These are phyloP conservation scores for Plemyria rubiginata DNA, from an alignment of 2,888 invertebrate genomes.

Conservation along the genomic window DNA sequence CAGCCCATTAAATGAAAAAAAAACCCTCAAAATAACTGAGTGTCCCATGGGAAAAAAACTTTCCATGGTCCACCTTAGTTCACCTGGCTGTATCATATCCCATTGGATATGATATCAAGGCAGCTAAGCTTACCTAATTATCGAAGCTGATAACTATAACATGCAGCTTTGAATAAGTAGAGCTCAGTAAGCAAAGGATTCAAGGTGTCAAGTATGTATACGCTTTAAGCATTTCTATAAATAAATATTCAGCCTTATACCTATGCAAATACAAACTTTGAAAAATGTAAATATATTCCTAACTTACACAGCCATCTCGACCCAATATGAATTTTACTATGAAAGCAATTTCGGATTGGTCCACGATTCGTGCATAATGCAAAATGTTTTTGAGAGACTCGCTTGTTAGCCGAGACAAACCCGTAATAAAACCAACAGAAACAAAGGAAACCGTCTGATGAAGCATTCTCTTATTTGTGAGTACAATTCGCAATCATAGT, in stretches of 20 bases:
- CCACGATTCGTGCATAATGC: slow-evolving; percentile 61
- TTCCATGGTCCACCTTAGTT: too few species aligned
- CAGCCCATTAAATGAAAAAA: too few species aligned
- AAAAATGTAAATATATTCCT: slow-evolving; percentile 48
- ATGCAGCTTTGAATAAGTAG: neutral
- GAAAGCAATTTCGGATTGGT: slow-evolving; percentile 60
- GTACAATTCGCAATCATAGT: slow-evolving; percentile 73
- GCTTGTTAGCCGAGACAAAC: slow-evolving; percentile 57
- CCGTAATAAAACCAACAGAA: slow-evolving; percentile 50
- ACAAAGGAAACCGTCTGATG: slow-evolving; percentile 69
- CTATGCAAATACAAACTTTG: slow-evolving; percentile 29
- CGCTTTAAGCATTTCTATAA: neutral
- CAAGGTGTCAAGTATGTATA: neutral
- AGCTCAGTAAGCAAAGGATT: neutral
- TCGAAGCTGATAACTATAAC: too few species aligned
- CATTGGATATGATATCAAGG: too few species aligned
- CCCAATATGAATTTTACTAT: slow-evolving; percentile 62
- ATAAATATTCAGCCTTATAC: slow-evolving; percentile 7
- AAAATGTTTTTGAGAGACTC: slow-evolving; percentile 60
- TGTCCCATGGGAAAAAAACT: too few species aligned
- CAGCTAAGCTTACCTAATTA: too few species aligned
- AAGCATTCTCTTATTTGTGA: slow-evolving; percentile 64
- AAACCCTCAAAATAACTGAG: too few species aligned
- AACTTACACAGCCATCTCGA: slow-evolving; percentile 69
- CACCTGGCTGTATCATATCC: too few species aligned